These are phyloP conservation scores for Mormyrops boulengeri DNA, from an alignment of 2,797 vertebrate genomes.

Conservation along the genomic window DNA sequence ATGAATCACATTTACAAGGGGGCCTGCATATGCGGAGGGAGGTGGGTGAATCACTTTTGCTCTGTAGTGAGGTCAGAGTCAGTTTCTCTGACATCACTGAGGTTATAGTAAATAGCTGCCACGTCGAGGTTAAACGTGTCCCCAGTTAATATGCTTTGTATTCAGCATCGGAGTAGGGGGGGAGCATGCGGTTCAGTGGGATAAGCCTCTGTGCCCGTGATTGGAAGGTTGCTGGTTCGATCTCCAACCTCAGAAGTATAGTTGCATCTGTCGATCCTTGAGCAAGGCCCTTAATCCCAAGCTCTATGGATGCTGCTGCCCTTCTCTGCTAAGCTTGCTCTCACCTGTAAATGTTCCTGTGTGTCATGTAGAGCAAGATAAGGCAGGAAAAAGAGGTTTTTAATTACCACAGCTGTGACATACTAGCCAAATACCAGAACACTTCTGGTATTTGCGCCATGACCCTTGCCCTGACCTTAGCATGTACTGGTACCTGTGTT, in stretches of 20 bases:
- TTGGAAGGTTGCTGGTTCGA: neutral
- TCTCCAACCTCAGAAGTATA: neutral
- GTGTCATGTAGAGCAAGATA: neutral
- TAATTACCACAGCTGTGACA: neutral
- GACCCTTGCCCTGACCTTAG: neutral
- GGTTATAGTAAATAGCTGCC: neutral
- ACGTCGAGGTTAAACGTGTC: neutral
- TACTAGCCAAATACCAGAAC: neutral
- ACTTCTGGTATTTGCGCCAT: neutral
- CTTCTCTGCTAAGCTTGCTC: neutral
- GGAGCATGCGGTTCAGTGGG: neutral
- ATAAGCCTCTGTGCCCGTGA: neutral
- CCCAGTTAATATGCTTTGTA: neutral
- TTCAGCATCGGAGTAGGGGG: neutral
- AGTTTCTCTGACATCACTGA: neutral
- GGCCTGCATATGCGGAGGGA: neutral
- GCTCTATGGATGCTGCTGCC: neutral
- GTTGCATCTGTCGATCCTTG: neutral
- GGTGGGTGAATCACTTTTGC: neutral
- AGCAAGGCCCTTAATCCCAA: neutral
- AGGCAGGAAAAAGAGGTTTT: neutral
- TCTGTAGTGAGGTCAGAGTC: neutral
- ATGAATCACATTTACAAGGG: neutral
- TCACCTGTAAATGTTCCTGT: neutral
- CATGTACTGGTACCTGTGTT: conserved; percentile 59